Percentiles rank a stretch among this genome's conserved stretches.
Evolutionary conservation across 2,797 vertebrate species (phyloP).

Genomic region (Diplodus sargus): DNA sequence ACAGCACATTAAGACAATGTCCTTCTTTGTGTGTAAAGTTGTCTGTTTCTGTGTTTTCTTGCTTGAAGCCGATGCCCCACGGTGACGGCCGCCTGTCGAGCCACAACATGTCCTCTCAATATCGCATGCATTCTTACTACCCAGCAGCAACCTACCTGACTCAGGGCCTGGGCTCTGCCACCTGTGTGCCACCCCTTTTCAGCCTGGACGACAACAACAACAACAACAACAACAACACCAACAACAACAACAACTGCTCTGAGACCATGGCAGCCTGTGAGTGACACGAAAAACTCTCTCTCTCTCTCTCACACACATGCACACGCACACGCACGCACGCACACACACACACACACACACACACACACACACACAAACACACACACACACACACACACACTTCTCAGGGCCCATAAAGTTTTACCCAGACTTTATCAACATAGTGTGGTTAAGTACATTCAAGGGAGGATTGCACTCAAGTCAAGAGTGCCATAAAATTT

Average conservation of each 20-base stretch:
- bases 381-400: slow-evolving; percentile 19
- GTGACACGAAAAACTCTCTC: slow-evolving; percentile 63
- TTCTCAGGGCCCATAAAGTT: slow-evolving; percentile 80
- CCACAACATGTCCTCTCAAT: slow-evolving; percentile 89
- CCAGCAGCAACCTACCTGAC: slow-evolving; percentile 89
- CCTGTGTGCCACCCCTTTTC: slow-evolving; percentile 86
- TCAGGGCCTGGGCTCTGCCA: slow-evolving; percentile 84
- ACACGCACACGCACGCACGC: slow-evolving; percentile 10
- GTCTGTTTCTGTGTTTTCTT: not conserved
- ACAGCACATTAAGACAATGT: not conserved
- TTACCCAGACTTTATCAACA: slow-evolving; percentile 81
- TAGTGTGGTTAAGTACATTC: slow-evolving; percentile 73
- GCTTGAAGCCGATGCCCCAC: slow-evolving; percentile 84
- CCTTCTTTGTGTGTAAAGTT: not conserved
- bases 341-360: slow-evolving; percentile 28
- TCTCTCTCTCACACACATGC: not conserved
- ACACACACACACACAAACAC: slow-evolving; percentile 18
- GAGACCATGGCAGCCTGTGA: slow-evolving; percentile 89
- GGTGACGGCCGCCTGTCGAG: slow-evolving; percentile 84
- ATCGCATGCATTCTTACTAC: slow-evolving; percentile 94
- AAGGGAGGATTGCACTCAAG: slow-evolving; percentile 78
- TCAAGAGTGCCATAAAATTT: slow-evolving; percentile 74
- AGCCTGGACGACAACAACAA: slow-evolving; percentile 86
- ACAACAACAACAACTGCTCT: slow-evolving; percentile 78
- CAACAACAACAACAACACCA: slow-evolving; percentile 35